Conservation (phyloP, 2,888 invertebrate genomes). For the Cactoblastis cactorum region DNA sequence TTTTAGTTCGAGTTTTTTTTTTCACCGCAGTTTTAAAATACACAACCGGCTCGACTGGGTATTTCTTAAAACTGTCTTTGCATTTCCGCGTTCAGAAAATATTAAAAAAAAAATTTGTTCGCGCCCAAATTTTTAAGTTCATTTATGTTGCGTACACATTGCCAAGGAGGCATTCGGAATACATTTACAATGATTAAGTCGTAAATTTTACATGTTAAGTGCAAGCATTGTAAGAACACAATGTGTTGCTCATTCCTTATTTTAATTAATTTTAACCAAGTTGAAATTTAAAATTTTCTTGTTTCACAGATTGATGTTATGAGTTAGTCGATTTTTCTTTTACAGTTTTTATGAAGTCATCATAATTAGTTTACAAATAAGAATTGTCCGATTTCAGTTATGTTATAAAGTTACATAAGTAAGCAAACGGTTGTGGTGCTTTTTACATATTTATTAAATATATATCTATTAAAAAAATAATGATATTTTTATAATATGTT, state of each 20-base stretch:
- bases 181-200: conserved; percentile 39
- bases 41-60: conserved; percentile 63
- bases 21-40: conserved; percentile 62
- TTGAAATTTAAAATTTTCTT: neutral
- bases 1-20: conserved; percentile 71
- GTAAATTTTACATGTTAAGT: conserved; percentile 29
- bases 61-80: conserved; percentile 67
- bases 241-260: conserved; percentile 16
- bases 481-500: too few species aligned
- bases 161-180: conserved; percentile 34
- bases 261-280: conserved; percentile 8
- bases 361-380: too few species aligned
- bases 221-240: conserved; percentile 18
- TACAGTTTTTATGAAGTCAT: too few species aligned
- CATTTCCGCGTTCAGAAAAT: conserved; percentile 73
- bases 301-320: neutral
- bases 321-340: too few species aligned
- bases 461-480: too few species aligned
- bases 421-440: too few species aligned
- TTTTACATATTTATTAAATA: too few species aligned
- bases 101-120: conserved; percentile 66
- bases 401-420: too few species aligned
- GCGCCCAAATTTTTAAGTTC: conserved; percentile 47
- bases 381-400: too few species aligned
- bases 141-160: conserved; percentile 34